phyloP scores from a whole-genome alignment of 1,140 invertebrate genomes.

The Berghia stephanieae region DNA sequence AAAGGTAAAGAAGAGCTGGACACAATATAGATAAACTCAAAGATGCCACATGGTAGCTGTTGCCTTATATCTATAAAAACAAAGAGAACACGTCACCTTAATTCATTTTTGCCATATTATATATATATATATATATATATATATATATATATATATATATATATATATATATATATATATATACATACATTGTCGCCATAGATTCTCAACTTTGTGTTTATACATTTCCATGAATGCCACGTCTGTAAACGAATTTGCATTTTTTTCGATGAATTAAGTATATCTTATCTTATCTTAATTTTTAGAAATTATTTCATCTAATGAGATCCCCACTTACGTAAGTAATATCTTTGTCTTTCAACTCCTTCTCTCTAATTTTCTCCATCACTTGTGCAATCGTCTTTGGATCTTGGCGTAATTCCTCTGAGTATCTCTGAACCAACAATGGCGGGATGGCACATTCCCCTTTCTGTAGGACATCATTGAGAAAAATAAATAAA shows the following conservation, averaged over 20 bases:
- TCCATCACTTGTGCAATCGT: conserved; percentile 65
- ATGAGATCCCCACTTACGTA: conserved; percentile 38
- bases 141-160: no score
- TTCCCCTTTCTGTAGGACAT: conserved; percentile 46
- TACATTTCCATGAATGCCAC: neutral
- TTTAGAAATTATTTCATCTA: neutral
- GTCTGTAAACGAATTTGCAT: neutral
- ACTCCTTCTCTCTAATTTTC: conserved; percentile 58
- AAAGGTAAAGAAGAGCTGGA: no score
- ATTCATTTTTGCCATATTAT: no score
- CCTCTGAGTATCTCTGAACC: conserved; percentile 67
- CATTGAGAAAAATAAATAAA: no score
- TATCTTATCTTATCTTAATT: neutral
- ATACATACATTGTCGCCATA: no score
- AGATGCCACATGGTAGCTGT: no score
- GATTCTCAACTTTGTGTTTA: no score
- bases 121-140: no score
- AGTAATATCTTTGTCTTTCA: conserved; percentile 48
- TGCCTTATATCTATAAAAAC: no score
- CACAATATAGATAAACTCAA: no score
- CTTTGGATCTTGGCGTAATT: conserved; percentile 62
- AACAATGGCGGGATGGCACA: conserved; percentile 67
- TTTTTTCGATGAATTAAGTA: neutral
- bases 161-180: no score
- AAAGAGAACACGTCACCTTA: no score